Evolutionary conservation across 2,888 invertebrate species (phyloP), one percentile per base, ranked within the genome.

Genomic region (Sinelater perroti): DNA sequence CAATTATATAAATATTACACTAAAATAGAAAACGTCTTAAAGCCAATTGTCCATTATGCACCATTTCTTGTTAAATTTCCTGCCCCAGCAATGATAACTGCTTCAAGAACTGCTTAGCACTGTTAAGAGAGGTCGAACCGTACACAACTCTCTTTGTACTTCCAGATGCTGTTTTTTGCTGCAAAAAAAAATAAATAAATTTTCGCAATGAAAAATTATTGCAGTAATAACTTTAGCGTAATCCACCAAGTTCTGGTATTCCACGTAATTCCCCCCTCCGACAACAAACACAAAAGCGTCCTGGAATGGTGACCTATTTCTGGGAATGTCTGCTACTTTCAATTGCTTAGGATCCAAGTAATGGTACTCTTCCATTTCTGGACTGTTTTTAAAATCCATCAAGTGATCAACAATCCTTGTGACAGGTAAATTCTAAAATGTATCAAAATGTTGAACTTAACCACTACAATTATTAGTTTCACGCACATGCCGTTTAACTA

Each of bases 181-280:
- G 42, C 83, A 83, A 72, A 18, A 35, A 13, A 13, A 13, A 2
- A 21, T 13, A 2, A 38, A 11, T 20, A 38, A 2, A 17, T 2
- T 17, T 24, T 7, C 2, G n/a, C 2, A 17, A 36, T n/a, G 30
- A 30, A 7, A 2, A 24, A 11, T n/a, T n/a, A 13, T 13, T 24
- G 4, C 8, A 21, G 7, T 5, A 2, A 4, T 17, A 75, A 89
- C 89, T 85, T 93, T 96, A 24, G 92, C 91, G 74, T 96, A 96
- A 76, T 98, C 98, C 47, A 93, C 87, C 57, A 99, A 85, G 83
- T 99, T 99, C 79, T 98, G 98, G 79, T 99, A 99, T 79, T 99
- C 99, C 73, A 98, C 97, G 75, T 99, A 99, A 83, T 97, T 98
- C 42, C 99, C 95, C 57, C 95, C 95, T 33, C 95, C 95, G 33